Conservation (phyloP, 1,140 invertebrate species). For the Ceratitis capitata region DNA sequence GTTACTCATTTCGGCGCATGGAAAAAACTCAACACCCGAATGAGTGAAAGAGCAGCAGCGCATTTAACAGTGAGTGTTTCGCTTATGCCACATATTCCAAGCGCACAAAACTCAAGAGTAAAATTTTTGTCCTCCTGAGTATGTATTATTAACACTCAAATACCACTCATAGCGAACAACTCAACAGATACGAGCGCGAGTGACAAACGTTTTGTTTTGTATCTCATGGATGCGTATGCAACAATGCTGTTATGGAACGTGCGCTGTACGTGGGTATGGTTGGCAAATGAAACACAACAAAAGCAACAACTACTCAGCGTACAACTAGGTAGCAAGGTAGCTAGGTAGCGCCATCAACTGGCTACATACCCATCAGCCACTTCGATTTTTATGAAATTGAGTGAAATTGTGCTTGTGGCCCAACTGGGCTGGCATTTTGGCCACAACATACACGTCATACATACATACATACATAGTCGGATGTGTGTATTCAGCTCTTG, state of each 20-base stretch:
- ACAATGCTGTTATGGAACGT: not conserved
- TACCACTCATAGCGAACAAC: not conserved
- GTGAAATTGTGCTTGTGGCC: not conserved
- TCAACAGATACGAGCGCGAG: not conserved
- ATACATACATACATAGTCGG: too few species aligned
- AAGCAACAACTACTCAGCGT: not conserved
- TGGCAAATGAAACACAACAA: not conserved
- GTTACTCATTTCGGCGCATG: not conserved
- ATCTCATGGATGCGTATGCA: not conserved
- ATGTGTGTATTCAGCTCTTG: slow-evolving; percentile 7
- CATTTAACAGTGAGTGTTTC: not conserved
- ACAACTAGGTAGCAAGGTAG: not conserved
- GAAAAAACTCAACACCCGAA: not conserved
- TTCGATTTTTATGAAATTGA: not conserved
- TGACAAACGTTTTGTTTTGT: not conserved
- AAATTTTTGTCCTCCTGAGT: not conserved
- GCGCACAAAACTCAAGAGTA: not conserved
- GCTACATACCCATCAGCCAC: not conserved
- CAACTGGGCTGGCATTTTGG: not conserved
- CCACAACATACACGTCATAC: too few species aligned
- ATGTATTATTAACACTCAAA: not conserved
- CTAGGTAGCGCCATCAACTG: not conserved
- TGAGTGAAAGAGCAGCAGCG: not conserved
- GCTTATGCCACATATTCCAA: not conserved
- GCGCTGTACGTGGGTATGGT: too few species aligned